phyloP scores from a whole-genome alignment of 2,113 vertebrate genomes.

The Malurus elegans region DNA sequence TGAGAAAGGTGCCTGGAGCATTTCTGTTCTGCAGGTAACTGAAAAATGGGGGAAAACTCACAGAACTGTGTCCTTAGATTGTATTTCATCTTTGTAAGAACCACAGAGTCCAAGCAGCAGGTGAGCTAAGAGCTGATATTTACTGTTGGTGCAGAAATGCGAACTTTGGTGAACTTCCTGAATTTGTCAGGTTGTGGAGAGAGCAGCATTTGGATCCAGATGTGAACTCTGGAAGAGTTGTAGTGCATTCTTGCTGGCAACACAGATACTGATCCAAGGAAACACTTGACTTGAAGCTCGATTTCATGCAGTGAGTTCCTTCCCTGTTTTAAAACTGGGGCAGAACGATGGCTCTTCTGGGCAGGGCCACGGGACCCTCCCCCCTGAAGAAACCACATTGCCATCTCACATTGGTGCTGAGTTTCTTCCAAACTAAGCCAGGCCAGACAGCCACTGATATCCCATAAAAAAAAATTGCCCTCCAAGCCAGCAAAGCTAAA shows the following conservation, averaged over 20 bases:
- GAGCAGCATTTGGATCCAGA: not conserved
- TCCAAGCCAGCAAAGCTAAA: not conserved
- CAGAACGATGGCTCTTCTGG: not conserved
- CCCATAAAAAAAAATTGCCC: not conserved
- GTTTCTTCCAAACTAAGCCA: not conserved
- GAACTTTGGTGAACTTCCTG: not conserved
- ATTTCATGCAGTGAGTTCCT: not conserved
- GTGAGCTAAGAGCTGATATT: not conserved
- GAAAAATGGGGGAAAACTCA: not conserved
- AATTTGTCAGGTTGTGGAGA: not conserved
- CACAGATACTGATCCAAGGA: not conserved
- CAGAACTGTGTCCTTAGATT: not conserved
- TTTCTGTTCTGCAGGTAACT: not conserved
- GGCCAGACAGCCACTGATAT: not conserved
- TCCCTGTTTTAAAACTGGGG: not conserved
- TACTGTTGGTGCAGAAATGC: not conserved
- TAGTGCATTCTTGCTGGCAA: not conserved
- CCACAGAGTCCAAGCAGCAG: not conserved
- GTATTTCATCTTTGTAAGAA: not conserved
- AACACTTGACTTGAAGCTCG: not conserved
- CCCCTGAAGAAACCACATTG: not conserved
- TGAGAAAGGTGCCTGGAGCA: not conserved
- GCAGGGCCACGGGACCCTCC: not conserved
- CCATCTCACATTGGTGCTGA: not conserved
- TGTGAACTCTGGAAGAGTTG: not conserved